These are phyloP conservation scores for Mixornis gularis DNA, from an alignment of 2,113 vertebrate genomes.

Conservation along the genomic window DNA sequence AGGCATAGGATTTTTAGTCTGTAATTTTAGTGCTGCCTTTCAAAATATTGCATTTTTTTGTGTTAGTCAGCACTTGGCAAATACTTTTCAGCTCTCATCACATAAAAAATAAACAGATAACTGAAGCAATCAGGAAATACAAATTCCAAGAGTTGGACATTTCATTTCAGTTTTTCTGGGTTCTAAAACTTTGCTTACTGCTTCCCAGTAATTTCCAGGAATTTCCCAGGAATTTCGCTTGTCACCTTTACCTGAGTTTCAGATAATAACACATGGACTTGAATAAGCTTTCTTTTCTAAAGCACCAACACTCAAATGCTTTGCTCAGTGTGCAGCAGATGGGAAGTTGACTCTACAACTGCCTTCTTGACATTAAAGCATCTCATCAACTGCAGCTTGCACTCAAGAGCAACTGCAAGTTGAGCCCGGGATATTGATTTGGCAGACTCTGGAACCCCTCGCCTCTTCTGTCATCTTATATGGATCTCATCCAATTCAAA, in stretches of 20 bases:
- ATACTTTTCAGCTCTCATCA: not conserved
- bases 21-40: not conserved
- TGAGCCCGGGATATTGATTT: not conserved
- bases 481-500: not conserved
- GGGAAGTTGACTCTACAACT: not conserved
- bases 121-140: not conserved
- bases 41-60: not conserved
- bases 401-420: not conserved
- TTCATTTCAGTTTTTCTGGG: not conserved
- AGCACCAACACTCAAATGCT: not conserved
- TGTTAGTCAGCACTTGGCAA: not conserved
- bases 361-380: not conserved
- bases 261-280: not conserved
- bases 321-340: fast-evolving
- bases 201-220: no score
- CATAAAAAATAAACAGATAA: not conserved
- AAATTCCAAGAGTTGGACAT: not conserved
- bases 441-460: not conserved
- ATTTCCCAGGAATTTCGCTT: not conserved
- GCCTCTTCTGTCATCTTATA: not conserved
- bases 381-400: fast-evolving
- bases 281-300: not conserved
- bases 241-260: not conserved
- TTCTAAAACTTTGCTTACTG: not conserved
- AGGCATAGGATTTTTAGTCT: not conserved